phyloP scores from a whole-genome alignment of 2,888 invertebrate species.

The Sthenelais limicola region DNA sequence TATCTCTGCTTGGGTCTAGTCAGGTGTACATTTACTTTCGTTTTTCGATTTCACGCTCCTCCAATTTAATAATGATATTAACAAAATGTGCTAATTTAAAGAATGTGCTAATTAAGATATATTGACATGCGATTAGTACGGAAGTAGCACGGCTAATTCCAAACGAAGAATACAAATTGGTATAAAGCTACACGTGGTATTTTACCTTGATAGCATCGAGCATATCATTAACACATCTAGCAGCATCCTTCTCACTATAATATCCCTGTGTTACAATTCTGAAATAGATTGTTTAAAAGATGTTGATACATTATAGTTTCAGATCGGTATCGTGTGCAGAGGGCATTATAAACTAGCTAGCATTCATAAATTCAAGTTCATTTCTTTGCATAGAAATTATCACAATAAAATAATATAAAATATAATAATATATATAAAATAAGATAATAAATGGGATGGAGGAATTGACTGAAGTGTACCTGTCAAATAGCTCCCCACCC shows the following conservation, averaged over 20 bases:
- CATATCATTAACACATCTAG: slow-evolving; percentile 65
- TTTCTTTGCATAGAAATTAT: background rate
- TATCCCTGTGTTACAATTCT: slow-evolving; percentile 67
- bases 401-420: background rate
- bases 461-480: slow-evolving; percentile 57
- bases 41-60: too few species aligned
- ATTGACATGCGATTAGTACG: too few species aligned
- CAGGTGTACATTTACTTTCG: too few species aligned
- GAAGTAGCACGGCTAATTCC: too few species aligned
- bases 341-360: background rate
- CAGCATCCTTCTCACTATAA: slow-evolving; percentile 70
- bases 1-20: too few species aligned
- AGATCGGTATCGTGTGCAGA: background rate
- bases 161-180: too few species aligned
- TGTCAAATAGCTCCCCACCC: slow-evolving; percentile 71
- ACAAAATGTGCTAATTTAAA: too few species aligned
- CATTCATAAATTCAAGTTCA: background rate
- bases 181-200: too few species aligned
- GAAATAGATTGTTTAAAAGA: too few species aligned
- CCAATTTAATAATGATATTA: too few species aligned
- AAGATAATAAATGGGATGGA: too few species aligned
- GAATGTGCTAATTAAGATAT: too few species aligned
- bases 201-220: slow-evolving; percentile 65
- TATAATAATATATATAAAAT: background rate
- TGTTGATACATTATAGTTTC: background rate